Conservation (phyloP, 2,888 invertebrate species). For the Agonopterix heracliana region DNA sequence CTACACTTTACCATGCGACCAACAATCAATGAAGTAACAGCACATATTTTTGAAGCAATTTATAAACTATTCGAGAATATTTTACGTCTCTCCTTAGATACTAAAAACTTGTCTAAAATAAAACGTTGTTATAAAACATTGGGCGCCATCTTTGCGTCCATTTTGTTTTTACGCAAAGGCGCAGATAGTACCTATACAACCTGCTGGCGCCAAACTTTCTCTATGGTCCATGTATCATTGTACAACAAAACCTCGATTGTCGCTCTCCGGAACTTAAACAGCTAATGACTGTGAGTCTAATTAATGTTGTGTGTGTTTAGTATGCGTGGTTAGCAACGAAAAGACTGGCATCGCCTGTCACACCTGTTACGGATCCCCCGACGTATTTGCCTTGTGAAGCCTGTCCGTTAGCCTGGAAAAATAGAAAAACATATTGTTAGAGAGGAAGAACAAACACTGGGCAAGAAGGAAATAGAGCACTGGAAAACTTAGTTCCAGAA, state of each 20-base stretch:
- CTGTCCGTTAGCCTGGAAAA: slow-evolving; percentile 89
- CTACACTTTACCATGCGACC: neutral
- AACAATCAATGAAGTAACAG: slow-evolving; percentile 7
- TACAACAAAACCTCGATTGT: neutral
- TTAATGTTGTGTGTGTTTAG: slow-evolving; percentile 70
- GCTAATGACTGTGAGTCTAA: neutral
- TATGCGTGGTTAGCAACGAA: slow-evolving; percentile 98
- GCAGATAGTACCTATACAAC: neutral
- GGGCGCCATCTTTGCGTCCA: neutral
- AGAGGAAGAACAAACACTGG: neutral
- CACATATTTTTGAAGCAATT: slow-evolving; percentile 8
- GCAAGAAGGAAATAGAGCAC: no score
- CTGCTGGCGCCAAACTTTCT: neutral
- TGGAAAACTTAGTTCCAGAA: no score
- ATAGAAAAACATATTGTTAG: neutral
- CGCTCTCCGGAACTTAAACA: neutral
- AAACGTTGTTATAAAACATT: neutral
- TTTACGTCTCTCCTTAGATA: neutral
- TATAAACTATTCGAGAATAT: slow-evolving; percentile 10
- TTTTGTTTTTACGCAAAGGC: no score
- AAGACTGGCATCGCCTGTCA: slow-evolving; percentile 90
- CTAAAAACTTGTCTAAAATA: neutral
- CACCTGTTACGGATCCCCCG: slow-evolving; percentile 89
- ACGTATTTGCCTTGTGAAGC: slow-evolving; percentile 94
- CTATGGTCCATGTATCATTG: neutral